phyloP scores from a whole-genome alignment of 2,888 invertebrate genomes.

The Morinoia aosen region DNA sequence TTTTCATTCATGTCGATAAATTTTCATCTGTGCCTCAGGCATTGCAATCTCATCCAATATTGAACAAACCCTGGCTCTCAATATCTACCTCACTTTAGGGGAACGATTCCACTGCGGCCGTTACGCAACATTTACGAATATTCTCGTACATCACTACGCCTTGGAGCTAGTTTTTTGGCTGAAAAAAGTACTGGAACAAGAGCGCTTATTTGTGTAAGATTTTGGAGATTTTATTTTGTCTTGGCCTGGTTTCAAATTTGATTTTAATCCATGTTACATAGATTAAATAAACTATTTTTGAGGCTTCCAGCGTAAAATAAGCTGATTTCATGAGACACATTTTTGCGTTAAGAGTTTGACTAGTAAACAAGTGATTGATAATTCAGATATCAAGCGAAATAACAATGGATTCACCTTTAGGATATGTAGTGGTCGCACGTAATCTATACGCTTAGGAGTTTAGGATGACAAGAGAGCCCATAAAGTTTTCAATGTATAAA shows the following conservation, averaged over 20 bases:
- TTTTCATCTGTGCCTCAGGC: conserved; percentile 1
- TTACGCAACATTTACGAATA: neutral
- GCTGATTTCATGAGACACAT: too few relatives aligned
- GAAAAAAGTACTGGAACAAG: neutral
- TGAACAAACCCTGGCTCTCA: neutral
- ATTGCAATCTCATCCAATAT: conserved; percentile 25
- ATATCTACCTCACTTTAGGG: neutral
- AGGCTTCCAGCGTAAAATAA: too few relatives aligned
- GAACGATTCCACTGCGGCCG: neutral
- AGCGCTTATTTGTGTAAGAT: neutral
- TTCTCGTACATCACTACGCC: neutral
- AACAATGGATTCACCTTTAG: too few relatives aligned
- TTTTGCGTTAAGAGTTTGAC: too few relatives aligned
- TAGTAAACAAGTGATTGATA: too few relatives aligned
- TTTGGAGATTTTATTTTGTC: neutral
- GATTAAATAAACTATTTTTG: neutral
- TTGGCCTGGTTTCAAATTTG: neutral
- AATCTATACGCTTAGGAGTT: too few relatives aligned
- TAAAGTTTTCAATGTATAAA: too few relatives aligned
- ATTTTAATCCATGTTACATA: neutral
- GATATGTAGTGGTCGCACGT: too few relatives aligned
- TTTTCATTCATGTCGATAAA: conserved; percentile 15
- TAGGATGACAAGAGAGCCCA: too few relatives aligned
- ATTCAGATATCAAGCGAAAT: too few relatives aligned
- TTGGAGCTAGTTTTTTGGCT: neutral